Conservation (phyloP, 2,888 invertebrate species). For the Epirrhoe tristata region DNA sequence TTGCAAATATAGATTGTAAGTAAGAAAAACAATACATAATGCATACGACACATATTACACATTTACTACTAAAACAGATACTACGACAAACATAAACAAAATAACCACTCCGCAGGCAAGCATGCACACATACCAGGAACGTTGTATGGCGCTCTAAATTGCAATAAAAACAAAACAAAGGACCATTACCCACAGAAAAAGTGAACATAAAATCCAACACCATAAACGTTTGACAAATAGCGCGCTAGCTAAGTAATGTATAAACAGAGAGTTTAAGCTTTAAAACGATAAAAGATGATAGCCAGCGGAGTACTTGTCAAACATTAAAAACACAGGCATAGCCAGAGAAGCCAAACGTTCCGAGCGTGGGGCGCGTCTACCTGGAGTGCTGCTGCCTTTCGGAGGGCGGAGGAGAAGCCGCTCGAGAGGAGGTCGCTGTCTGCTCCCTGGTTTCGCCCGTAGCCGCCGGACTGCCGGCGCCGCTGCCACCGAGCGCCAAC, state of each 20-base stretch:
- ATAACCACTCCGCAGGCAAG: conserved; percentile 75
- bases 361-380: conserved; percentile 79
- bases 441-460: conserved; percentile 66
- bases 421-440: conserved; percentile 77
- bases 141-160: conserved; percentile 58
- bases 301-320: conserved; percentile 55
- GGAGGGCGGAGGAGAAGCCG: conserved; percentile 78
- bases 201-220: conserved; percentile 67
- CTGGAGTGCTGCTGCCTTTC: conserved; percentile 81
- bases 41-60: conserved; percentile 42
- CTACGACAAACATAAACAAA: conserved; percentile 54
- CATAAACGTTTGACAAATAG: conserved; percentile 58
- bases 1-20: conserved; percentile 20
- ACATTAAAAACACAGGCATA: conserved; percentile 64
- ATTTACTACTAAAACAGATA: conserved; percentile 40
- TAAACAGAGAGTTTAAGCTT: conserved; percentile 9
- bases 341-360: conserved; percentile 75
- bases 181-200: conserved; percentile 62
- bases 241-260: conserved; percentile 58
- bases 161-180: conserved; percentile 54
- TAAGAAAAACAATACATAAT: conserved; percentile 28
- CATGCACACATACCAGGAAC: conserved; percentile 79
- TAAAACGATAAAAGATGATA: conserved; percentile 24
- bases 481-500: conserved; percentile 83
- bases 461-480: conserved; percentile 72